Base-by-base conservation (phyloP, 2,113 vertebrate species). In the Xiphophorus maculatus region DNA sequence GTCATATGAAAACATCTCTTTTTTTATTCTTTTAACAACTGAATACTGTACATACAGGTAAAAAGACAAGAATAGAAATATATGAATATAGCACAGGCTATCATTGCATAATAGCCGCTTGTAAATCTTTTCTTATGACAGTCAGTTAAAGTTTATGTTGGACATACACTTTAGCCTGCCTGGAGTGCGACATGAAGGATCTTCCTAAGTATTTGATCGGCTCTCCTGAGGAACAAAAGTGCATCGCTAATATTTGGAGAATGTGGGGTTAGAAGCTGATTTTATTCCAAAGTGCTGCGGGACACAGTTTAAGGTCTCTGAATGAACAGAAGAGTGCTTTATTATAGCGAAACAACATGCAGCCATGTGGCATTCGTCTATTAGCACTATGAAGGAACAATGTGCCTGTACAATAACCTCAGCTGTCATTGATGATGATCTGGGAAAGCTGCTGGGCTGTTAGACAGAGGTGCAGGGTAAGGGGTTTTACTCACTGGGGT, bases 401-500 rank as follows among this genome's bases (percentile, higher is more conserved):
- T 61, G 68, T 68, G 40, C 69, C 66, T 75, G 64, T 81, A 69
- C 74, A 63, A 69, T 71, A 71, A 71, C 83, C 72, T 75, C 42
- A 66, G 28, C 69, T 30, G n/a, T 68, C 44, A 76, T 73, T 74
- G 76, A 79, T 84, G 84, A 77, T 77, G 83, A 75, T 79, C 73
- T 74, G 82, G 74, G 35, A 74, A 84, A 73, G 74, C 60, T 81
- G 82, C 54, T 82, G 86, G 62, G 76, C 63, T 79, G 81, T 83
- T 79, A 80, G 78, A 29, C 35, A 28, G 42, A 42, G 66, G 71
- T 54, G 65, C 64, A 51, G 74, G 51, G 78, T 67, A 25, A 17
- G 48, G 30, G 42, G 35, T 70, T 81, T 77, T 95, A 97, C 97
- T 98, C 96, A 97, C 97, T 97, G 93, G 97, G 92, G 93, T 97